Base-by-base conservation (phyloP, 2,888 invertebrate genomes). In the Chesias legatella region DNA sequence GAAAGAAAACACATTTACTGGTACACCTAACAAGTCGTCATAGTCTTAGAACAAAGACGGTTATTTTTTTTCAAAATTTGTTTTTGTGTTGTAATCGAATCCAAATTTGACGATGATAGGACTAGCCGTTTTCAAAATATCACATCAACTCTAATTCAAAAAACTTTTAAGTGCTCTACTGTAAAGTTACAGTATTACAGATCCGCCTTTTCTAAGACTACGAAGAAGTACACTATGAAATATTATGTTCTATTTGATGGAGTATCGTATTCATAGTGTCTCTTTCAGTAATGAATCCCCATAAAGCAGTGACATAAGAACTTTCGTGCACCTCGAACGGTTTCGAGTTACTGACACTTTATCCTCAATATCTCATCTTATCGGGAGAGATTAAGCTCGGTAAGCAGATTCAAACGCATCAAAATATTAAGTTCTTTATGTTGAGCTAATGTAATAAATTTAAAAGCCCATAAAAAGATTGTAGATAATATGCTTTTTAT, bases 261-360 rank as follows among this genome's bases (percentile, higher is more conserved):
- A 42, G 50, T 38, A 23, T 48, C 45, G 40, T 48, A 48, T 54
- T 50, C 42, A 38, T 39, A 36, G 44, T 45, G 44, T 44, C 48
- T 42, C 45, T 48, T 48, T 40, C 48, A 28, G 58, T 54, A 61
- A 60, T 56, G 56, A 54, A 56, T 58, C 53, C 50, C 53, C 57
- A 60, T 55, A 53, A 58, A 55, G 48, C 58, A 54, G 58, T 65
- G 63, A 52, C 53, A 52, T 52, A 52, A 48, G 61, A 59, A 52
- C 56, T 46, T 49, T 54, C 60, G 57, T 65, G 63, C 51, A 44
- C 40, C 56, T 52, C 56, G 53, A 51, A 48, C 22, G 41, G 53
- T 53, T 52, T 75, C 65, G 42, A 48, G 53, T 78, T 76, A 67
- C 73, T 35, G 65, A 65, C 61, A 68, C 55, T 56, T 44, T 63